phyloP scores from a whole-genome alignment of 2,888 invertebrate species.

The Thyatira batis region DNA sequence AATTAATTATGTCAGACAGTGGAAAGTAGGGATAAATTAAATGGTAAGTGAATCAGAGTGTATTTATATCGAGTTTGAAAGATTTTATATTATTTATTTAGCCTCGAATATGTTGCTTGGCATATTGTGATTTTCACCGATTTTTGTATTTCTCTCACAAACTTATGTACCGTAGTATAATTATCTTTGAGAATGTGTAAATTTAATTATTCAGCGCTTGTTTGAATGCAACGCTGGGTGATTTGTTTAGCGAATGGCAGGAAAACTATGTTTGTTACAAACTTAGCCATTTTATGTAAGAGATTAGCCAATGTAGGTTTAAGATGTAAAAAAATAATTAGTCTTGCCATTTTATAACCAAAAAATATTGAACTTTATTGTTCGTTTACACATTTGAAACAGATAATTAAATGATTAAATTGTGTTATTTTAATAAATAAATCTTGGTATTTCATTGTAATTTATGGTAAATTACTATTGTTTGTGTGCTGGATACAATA shows the following conservation, averaged over 20 bases:
- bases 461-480: conserved; percentile 13
- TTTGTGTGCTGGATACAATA: conserved; percentile 43
- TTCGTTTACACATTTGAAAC: not conserved
- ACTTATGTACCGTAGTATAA: not conserved
- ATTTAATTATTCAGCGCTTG: not conserved
- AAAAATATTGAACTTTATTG: not conserved
- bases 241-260: not conserved
- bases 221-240: not conserved
- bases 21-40: conserved; percentile 5
- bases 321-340: not conserved
- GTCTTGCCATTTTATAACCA: not conserved
- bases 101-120: conserved; percentile 20
- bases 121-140: conserved; percentile 5
- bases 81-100: conserved; percentile 65
- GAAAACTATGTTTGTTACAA: not conserved
- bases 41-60: conserved; percentile 50
- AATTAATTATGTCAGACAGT: conserved; percentile 12
- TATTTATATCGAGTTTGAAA: conserved; percentile 61
- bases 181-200: not conserved
- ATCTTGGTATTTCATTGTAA: not conserved
- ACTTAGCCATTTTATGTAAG: too few relatives aligned
- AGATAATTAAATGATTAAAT: not conserved
- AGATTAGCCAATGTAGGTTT: too few relatives aligned
- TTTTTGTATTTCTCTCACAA: not conserved
- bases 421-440: not conserved